These are phyloP conservation scores for Lasioglossum villosulum DNA, from an alignment of 2,888 invertebrate genomes.

Conservation along the genomic window DNA sequence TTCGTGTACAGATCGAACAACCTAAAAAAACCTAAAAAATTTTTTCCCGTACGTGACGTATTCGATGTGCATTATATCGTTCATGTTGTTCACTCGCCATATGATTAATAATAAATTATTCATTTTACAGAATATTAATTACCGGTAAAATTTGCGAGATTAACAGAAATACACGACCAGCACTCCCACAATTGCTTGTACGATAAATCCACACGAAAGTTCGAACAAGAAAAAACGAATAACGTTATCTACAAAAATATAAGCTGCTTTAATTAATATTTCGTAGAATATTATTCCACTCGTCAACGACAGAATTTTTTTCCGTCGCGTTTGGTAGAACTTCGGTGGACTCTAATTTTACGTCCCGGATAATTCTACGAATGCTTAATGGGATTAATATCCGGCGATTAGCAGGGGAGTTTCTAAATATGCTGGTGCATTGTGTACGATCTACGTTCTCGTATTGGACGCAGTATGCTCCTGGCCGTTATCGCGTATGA, in stretches of 20 bases:
- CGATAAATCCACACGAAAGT: no score
- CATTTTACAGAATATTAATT: background rate
- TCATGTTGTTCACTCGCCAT: no score
- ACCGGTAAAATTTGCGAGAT: background rate
- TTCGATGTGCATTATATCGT: no score
- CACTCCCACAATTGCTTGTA: background rate
- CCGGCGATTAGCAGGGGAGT: background rate
- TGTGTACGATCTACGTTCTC: background rate
- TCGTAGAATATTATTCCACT: background rate
- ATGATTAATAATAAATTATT: no score
- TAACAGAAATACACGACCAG: background rate
- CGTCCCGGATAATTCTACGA: background rate
- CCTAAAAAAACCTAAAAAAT: no score
- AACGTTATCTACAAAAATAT: background rate
- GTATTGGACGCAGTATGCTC: background rate
- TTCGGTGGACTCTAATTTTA: background rate
- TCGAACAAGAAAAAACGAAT: background rate
- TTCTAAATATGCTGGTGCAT: background rate
- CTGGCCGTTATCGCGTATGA: background rate
- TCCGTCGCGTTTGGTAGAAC: background rate
- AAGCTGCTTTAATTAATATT: background rate
- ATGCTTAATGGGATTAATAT: background rate
- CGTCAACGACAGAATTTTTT: background rate
- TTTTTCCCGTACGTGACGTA: no score
- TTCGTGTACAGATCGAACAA: no score